Base-by-base conservation (phyloP, 2,113 vertebrate species). In the Benitochromis conjunctus region DNA sequence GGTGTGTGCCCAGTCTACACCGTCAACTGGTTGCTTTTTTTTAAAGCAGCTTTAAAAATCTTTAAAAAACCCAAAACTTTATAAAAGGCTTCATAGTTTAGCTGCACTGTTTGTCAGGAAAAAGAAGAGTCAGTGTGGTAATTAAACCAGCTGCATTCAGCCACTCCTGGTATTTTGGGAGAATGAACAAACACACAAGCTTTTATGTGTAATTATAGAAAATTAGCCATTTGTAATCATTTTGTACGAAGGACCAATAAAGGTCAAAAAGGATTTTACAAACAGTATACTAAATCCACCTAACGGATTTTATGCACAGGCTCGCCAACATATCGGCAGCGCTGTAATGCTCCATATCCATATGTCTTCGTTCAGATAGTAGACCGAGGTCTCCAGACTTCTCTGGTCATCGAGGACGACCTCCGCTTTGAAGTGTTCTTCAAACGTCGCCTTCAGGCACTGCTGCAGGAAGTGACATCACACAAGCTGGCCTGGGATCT, bases 391-490 rank as follows among this genome's bases (percentile, higher is more conserved):
- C 94, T 99, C 79, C 89, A 90, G 82, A 95, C 92, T 1, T 96
- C 97, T 0, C 93, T 98, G 12, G 97, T 99, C 77, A 97, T 99
- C 0, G 98, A 99, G 94, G 98, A 99, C 0, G 98, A 99, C 90
- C 95, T 99, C 34, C 96, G 98, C 26, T 99, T 99, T 3, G 98
- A 99, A 95, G 97, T 98, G 77, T 99, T 99, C 95, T 99, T 99
- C 93, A 98, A 96, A 92, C 96, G 97, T 0, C 97, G 98, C 14
- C 93, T 99, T 9, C 95, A 96, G 94, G 96, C 96, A 46, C 96
- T 99, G 79, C 96, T 99, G 96, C 86, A 74, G 21, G 97, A 99
- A 51, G 94, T 98, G 87, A 95, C 97, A 21, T 94, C 83, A 1
- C 95, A 96, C 5, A 88, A 90, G 9, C 89, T 98, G 86, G 92